Evolutionary conservation across 1,140 invertebrate genomes (phyloP), one percentile per base, ranked within the genome.

Genomic region (Lasaia peninsularis): DNA sequence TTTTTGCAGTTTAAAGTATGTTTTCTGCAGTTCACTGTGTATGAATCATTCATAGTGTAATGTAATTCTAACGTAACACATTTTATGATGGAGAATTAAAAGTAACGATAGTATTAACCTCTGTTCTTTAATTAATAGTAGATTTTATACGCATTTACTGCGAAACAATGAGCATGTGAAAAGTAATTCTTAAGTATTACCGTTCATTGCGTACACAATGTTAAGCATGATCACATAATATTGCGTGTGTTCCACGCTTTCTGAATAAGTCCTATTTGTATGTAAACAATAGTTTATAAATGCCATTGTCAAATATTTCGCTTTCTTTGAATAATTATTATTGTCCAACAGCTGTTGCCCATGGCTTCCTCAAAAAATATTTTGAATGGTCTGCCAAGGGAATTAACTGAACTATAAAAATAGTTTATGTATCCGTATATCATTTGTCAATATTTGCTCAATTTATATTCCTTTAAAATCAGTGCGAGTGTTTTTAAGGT

Each of bases 211-310:
- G 40, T 44, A 44, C 20, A 44, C 40, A 44, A 20, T 44, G 37
- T 44, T 18, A 44, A 18, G 37, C 16, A 44, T 37, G 40, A 63
- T 52, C 52, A 44, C 61, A 59, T 63, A 58, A 63, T 55, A 44
- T 63, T 52, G 61, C 61, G 61, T 63, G 61, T 34, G 52, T 44
- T 44, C 40, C 40, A 44, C 40, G 40, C 40, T 44, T 44, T 44
- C 40, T 44, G 40, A 14, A 11, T 44, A 44, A 44, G 16, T 44
- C 20, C 40, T 20, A 44, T 44, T 44, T 44, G 10, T 20, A 44
- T 10, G 18, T 18, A 44, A 44, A 44, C 40, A 44, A 44, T 44
- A 44, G 40, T 44, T 44, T 44, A 18, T 44, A 44, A 8, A 16
- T 37, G 35, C 35, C 14, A 37, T 37, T 37, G 35, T 37, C 35